These are phyloP conservation scores for Acrocera orbiculus DNA, from an alignment of 2,888 invertebrate species.

Conservation along the genomic window DNA sequence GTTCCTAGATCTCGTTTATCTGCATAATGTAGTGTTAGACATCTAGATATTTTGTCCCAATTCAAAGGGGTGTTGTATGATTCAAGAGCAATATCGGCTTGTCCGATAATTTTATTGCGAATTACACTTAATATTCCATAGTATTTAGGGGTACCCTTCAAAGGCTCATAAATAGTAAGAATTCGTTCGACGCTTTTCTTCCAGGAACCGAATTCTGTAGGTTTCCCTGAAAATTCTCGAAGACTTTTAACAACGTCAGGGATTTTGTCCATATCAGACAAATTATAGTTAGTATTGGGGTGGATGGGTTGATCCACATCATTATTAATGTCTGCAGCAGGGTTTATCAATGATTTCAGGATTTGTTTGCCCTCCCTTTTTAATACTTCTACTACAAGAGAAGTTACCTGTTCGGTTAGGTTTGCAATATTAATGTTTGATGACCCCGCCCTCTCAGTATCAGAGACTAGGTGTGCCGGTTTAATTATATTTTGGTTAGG, in stretches of 20 bases:
- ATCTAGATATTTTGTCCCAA: conserved; percentile 4
- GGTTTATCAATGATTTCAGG: no score
- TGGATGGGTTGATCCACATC: no score
- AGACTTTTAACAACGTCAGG: conserved; percentile 8
- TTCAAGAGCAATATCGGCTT: conserved; percentile 3
- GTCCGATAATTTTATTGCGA: conserved; percentile 3
- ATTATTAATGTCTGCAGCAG: no score
- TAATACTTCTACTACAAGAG: no score
- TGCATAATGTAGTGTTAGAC: conserved; percentile 8
- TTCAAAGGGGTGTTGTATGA: conserved; percentile 7
- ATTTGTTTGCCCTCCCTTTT: no score
- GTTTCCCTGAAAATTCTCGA: conserved; percentile 7
- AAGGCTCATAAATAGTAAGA: conserved; percentile 5
- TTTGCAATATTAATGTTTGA: no score
- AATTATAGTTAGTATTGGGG: no score
- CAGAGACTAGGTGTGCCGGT: no score
- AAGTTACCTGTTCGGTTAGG: no score
- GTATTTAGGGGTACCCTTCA: conserved; percentile 8
- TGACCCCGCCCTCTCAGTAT: no score
- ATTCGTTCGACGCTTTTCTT: conserved; percentile 9
- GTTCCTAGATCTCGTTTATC: conserved; percentile 10
- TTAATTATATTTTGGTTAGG: no score
- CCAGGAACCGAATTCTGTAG: conserved; percentile 8
- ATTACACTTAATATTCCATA: conserved; percentile 6
- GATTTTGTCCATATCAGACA: no score